phyloP scores from a whole-genome alignment of 2,113 vertebrate species.

The Colistium nudipinnis region DNA sequence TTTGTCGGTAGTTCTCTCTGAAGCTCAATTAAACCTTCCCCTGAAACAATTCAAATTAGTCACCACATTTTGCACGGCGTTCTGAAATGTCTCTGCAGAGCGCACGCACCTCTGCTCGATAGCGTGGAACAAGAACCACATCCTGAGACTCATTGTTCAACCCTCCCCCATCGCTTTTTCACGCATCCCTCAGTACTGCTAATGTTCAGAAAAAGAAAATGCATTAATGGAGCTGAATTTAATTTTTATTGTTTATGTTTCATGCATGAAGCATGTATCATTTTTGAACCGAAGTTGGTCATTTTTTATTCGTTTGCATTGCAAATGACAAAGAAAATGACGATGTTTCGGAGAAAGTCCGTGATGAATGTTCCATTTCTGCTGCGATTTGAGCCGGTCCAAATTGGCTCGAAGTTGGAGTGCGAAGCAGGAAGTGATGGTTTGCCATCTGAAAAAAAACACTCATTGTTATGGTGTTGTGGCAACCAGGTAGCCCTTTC shows the following conservation, averaged over 20 bases:
- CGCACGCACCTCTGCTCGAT: conserved; percentile 56
- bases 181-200: background rate
- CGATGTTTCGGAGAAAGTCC: background rate
- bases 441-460: conserved; percentile 78
- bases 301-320: background rate
- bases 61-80: conserved; percentile 13
- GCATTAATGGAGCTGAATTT: background rate
- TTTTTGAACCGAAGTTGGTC: background rate
- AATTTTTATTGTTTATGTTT: background rate
- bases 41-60: conserved; percentile 5
- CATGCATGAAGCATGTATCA: background rate
- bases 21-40: background rate
- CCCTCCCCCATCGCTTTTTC: conserved; percentile 18
- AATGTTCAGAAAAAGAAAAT: no score
- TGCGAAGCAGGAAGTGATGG: conserved; percentile 85
- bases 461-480: conserved; percentile 76
- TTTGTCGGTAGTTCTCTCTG: no score
- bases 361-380: background rate
- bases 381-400: background rate
- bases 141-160: conserved; percentile 78
- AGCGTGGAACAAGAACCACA: conserved; percentile 79
- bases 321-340: no score
- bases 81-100: conserved; percentile 58
- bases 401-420: conserved; percentile 37
- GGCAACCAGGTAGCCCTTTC: conserved; percentile 83